A percentile compares a stretch with the other conserved stretches of the same genome.
Evolutionary conservation across 2,888 invertebrate species (phyloP).

Genomic region (Ichneumoninae sp.): DNA sequence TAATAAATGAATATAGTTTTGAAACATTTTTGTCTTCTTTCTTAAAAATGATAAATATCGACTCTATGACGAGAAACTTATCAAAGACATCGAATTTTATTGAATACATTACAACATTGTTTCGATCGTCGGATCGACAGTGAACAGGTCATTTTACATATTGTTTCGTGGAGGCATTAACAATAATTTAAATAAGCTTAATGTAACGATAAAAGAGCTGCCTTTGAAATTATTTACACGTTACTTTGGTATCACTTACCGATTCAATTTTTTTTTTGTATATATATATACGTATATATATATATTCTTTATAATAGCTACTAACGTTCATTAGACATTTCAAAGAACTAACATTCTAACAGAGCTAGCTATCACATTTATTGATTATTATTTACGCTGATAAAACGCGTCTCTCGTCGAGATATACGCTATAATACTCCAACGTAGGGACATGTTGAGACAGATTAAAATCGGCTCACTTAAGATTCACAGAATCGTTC

Average conservation of each 20-base stretch:
- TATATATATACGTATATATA: conserved; percentile 27
- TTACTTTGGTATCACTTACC: conserved; percentile 73
- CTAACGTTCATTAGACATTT: conserved; percentile 77
- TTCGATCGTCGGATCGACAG: conserved; percentile 73
- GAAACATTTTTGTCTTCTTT: not conserved
- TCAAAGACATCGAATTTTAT: conserved; percentile 80
- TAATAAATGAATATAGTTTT: conserved; percentile 54
- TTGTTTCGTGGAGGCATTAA: conserved; percentile 73
- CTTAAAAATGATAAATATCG: not conserved
- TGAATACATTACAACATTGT: conserved; percentile 78
- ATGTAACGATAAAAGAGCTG: conserved; percentile 77
- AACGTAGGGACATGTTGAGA: conserved; percentile 34
- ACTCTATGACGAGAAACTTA: conserved; percentile 56
- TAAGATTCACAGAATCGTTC: conserved; percentile 18
- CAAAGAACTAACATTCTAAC: conserved; percentile 77
- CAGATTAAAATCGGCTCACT: conserved; percentile 24
- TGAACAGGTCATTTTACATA: conserved; percentile 74
- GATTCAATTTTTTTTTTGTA: conserved; percentile 75
- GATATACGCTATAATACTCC: conserved; percentile 20
- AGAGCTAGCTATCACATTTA: conserved; percentile 82
- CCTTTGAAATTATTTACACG: conserved; percentile 74
- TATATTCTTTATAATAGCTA: conserved; percentile 58
- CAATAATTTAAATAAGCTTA: conserved; percentile 78
- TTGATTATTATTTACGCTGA: conserved; percentile 68
- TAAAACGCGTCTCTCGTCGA: conserved; percentile 52